Base-by-base conservation (phyloP, 2,888 invertebrate species). In the Capitulum mitella region DNA sequence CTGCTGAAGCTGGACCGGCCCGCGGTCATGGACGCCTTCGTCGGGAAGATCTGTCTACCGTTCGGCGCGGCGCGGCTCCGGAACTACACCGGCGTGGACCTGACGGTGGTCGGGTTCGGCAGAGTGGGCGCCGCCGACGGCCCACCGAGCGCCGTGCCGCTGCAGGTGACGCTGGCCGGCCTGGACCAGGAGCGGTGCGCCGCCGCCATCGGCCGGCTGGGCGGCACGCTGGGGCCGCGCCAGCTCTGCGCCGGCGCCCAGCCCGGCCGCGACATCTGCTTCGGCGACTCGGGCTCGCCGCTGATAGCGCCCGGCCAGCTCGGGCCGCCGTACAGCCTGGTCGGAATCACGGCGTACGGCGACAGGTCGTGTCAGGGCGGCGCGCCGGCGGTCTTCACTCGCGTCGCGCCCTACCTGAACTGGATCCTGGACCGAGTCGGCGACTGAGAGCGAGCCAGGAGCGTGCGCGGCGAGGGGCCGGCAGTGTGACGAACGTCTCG, bases 221-320 rank as follows among this genome's bases (percentile, higher is more conserved):
- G 64, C 64, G 64, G 64, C 64, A 3, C 14, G 16, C 64, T 64
- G 34, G 34, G 64, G 16, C 64, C 32, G 19, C 32, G 32, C 16
- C 64, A 64, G 34, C 32, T 64, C 29, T 64, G 64, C 83, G 92
- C 92, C 16, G 93, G 93, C 3, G 91, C 93, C 0, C 87, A 88
- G 58, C 88, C 86, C 79, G 88, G 89, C 5, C 88, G 90, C 83
- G 93, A 93, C 83, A 90, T 92, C 0, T 93, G 93, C 83, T 88
- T 87, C 32, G 93, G 93, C 0, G 93, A 93, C 83, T 92, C 92
- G 0, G 93, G 93, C 0, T 92, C 92, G 6, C 92, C 93, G 0
- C 85, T 93, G 10, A 92, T 93, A 92, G 87, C 85, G 82, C 85
- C 85, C 64, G 85, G 86, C 82, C 81, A 74, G 40, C 81, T 80